Evolutionary conservation across 2,797 vertebrate genomes (phyloP), one percentile per base, ranked within the genome.

Genomic region (Leptoclinus maculatus): DNA sequence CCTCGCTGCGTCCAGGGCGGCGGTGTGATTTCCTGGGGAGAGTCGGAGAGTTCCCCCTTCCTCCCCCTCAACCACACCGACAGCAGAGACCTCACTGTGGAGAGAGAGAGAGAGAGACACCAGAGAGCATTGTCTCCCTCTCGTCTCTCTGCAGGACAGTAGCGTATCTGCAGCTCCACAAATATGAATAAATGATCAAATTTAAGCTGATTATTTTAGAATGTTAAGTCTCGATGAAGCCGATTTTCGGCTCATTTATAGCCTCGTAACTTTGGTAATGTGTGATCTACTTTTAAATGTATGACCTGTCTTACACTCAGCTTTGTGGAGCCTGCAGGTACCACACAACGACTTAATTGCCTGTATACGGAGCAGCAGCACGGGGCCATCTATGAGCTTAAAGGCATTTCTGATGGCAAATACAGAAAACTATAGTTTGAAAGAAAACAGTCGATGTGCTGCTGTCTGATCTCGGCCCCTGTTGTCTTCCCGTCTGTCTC

Each of bases 11-110:
- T 84, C 68, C 91, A 68, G 83, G 91, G 91, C 91, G 84, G 19
- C 71, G 85, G 92, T 95, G 95, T 94, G 94, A 78, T 92, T 95
- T 96, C 95, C 95, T 95, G 94, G 95, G 89, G 91, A 89, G 88
- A 59, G 72, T 65, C 29, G 77, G 71, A 56, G 32, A 92, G 93
- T 73, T 60, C 69, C 16, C 16, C 90, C 84, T 56, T 41, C 88
- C 85, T 91, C 90, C 91, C 94, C 94, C 95, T 96, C 95, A 85
- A 16, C 63, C 92, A 80, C 95, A 95, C 93, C 69, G 70, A 96
- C 84, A 96, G 78, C n/a, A 94, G 82, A 83, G 74, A 41, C 39
- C 38, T 39, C 60, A 74, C 74, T 89, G 91, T 73, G 71, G 87
- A 71, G 87, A 87, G 81, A 7, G n/a, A 65, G 39, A 60, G 66